These are phyloP conservation scores for Wasmannia auropunctata DNA, from an alignment of 1,140 invertebrate genomes.

Conservation along the genomic window DNA sequence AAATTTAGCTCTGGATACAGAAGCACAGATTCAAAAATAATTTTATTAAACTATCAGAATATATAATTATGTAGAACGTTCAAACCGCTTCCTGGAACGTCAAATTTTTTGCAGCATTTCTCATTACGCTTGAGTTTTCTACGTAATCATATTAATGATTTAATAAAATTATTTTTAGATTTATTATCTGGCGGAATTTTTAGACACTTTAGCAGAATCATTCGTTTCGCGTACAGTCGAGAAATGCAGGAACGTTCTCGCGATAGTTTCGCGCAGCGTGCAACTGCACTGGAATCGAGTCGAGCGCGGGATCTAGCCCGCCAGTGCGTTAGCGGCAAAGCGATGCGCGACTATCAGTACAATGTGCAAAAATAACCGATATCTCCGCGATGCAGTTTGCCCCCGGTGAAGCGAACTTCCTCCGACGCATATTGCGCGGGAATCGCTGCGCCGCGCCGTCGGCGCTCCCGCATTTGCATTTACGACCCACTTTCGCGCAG, in stretches of 20 bases:
- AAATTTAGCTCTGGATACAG: too few relatives aligned
- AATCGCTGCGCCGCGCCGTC: conserved; percentile 4
- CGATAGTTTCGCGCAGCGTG: background rate
- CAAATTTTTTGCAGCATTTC: too few relatives aligned
- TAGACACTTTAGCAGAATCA: too few relatives aligned
- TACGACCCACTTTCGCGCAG: conserved; percentile 34
- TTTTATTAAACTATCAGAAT: too few relatives aligned
- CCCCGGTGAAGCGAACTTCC: conserved; percentile 19
- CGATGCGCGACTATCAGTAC: conserved; percentile 12
- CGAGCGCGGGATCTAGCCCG: background rate
- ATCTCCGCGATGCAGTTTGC: conserved; percentile 16
- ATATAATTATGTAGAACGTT: too few relatives aligned
- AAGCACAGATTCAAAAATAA: too few relatives aligned
- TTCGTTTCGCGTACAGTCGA: background rate
- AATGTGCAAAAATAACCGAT: conserved; percentile 43
- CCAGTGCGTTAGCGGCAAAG: background rate
- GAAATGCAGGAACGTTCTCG: background rate
- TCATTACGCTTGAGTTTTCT: too few relatives aligned
- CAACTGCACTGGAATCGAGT: background rate
- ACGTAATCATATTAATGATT: too few relatives aligned
- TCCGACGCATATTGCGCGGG: conserved; percentile 31
- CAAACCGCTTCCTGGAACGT: too few relatives aligned
- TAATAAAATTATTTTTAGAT: too few relatives aligned
- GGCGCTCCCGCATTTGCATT: conserved; percentile 39
- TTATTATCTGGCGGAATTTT: too few relatives aligned